Evolutionary conservation across 64 coral and sea anemone genomes (phyloP).

Genomic region (Montipora cactus): DNA sequence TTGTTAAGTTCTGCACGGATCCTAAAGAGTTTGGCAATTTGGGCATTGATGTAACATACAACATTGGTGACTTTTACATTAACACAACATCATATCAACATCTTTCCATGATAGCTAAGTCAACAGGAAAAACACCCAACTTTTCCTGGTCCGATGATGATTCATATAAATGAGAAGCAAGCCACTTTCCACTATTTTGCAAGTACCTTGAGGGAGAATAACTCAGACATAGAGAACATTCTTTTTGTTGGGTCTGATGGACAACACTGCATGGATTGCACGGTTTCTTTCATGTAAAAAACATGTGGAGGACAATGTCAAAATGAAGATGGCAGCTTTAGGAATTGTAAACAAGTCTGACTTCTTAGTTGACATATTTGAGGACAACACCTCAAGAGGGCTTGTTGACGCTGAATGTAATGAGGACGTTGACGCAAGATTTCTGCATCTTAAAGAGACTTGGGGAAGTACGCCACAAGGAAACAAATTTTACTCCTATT

Average conservation of each 20-base stretch:
- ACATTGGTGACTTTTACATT: constrained; percentile 54
- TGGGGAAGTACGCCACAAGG: constrained; percentile 41
- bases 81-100: constrained; percentile 63
- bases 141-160: constrained; percentile 54
- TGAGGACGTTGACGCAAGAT: constrained; percentile 29
- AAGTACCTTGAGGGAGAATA: constrained; percentile 23
- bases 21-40: constrained; percentile 41
- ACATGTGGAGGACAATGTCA: constrained; percentile 53
- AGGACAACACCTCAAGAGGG: too few relatives aligned
- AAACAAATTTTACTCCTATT: constrained; percentile 52
- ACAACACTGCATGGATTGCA: background rate
- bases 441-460: constrained; percentile 19
- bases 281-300: constrained; percentile 46
- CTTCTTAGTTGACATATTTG: too few relatives aligned
- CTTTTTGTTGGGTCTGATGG: constrained; percentile 42
- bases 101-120: constrained; percentile 24
- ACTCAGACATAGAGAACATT: constrained; percentile 24
- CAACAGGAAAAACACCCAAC: constrained; percentile 15
- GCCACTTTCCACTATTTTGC: constrained; percentile 57
- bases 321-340: constrained; percentile 38
- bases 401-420: constrained; percentile 51
- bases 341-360: too few relatives aligned
- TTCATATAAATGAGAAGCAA: constrained; percentile 20
- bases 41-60: constrained; percentile 51
- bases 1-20: constrained; percentile 46